Evolutionary conservation across 2,888 invertebrate genomes (phyloP).

Genomic region (Lordiphosa fenestrarum): DNA sequence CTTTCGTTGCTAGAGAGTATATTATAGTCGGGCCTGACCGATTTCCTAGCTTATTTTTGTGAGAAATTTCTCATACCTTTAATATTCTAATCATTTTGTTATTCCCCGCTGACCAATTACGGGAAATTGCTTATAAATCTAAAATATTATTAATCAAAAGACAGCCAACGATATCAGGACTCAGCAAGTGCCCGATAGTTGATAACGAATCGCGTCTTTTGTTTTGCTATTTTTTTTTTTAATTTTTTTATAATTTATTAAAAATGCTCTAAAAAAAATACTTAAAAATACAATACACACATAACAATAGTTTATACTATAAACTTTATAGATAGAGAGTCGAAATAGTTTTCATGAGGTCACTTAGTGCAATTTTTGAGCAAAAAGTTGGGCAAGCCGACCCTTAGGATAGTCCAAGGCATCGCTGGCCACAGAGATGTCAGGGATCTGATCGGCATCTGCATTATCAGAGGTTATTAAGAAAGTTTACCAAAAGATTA

Average conservation of each 20-base stretch:
- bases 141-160: conserved; percentile 19
- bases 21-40: no score
- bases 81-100: neutral
- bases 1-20: no score
- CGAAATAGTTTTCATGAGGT: no score
- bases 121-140: conserved; percentile 44
- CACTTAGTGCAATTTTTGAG: neutral
- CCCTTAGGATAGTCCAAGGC: neutral
- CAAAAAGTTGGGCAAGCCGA: neutral
- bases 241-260: conserved; percentile 50
- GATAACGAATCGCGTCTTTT: conserved; percentile 23
- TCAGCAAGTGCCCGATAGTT: conserved; percentile 8
- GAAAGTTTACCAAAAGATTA: neutral
- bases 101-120: neutral
- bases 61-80: no score
- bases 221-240: conserved; percentile 16
- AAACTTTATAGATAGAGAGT: no score
- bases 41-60: no score
- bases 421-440: conserved; percentile 16
- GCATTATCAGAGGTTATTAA: neutral
- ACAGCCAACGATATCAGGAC: conserved; percentile 12
- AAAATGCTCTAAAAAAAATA: conserved; percentile 36
- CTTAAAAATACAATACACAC: conserved; percentile 56
- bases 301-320: neutral
- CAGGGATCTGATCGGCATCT: conserved; percentile 24